Conservation (phyloP, 2,113 vertebrate genomes). For the Mastomys coucha region DNA sequence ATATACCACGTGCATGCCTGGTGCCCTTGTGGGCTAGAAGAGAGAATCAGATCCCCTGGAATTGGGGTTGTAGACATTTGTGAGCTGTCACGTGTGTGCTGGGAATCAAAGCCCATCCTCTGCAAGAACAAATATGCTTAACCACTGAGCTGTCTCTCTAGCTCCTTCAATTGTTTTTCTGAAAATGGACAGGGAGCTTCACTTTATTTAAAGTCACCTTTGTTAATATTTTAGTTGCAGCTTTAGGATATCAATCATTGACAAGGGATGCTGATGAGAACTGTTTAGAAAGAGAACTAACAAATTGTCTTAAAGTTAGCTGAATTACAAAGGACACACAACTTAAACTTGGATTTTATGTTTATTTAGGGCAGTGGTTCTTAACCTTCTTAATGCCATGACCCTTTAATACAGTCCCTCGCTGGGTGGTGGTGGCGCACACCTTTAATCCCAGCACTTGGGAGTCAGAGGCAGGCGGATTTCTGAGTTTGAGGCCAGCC, state of each 20-base stretch:
- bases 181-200: background rate
- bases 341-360: slow-evolving; percentile 35
- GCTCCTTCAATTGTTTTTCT: background rate
- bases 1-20: background rate
- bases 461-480: too few relatives aligned
- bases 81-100: background rate
- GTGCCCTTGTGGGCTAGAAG: background rate
- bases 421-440: too few relatives aligned
- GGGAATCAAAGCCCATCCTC: background rate
- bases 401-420: background rate
- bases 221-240: background rate
- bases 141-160: background rate
- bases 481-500: too few relatives aligned
- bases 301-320: background rate
- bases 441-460: too few relatives aligned
- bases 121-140: background rate
- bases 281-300: background rate
- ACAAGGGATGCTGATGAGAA: background rate
- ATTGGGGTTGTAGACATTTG: background rate
- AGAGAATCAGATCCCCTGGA: background rate
- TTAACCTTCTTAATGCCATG: background rate
- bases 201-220: slow-evolving; percentile 8
- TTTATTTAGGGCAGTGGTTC: background rate
- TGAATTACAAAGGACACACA: slow-evolving; percentile 28
- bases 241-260: slow-evolving; percentile 8